Evolutionary conservation across 2,113 vertebrate species (phyloP).

Genomic region (Phalacrocorax aristotelis): DNA sequence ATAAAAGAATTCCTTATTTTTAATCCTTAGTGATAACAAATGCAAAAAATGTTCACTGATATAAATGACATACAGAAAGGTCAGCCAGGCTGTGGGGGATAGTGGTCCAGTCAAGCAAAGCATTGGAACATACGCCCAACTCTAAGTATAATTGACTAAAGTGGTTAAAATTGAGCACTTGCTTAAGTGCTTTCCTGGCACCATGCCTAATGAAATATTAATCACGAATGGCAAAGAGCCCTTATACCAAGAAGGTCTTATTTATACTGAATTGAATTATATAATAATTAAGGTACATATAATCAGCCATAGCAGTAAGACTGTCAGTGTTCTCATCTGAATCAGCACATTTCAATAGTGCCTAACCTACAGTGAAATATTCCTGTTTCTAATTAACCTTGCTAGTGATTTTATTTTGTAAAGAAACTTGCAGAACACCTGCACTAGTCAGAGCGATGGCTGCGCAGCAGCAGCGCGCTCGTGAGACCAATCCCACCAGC

Average conservation of each 20-base stretch:
- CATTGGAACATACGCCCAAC: conserved; percentile 21
- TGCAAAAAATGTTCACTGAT: not conserved
- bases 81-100: not conserved
- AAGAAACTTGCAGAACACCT: not conserved
- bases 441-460: not conserved
- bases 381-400: conserved; percentile 3
- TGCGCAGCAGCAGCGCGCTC: accelerated
- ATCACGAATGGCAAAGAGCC: conserved; percentile 51
- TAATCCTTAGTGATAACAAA: not conserved
- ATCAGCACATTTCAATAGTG: conserved; percentile 31
- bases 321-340: not conserved
- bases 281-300: conserved; percentile 36
- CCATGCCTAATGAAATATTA: conserved; percentile 62
- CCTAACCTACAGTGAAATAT: not conserved
- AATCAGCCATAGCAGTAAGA: not conserved
- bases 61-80: not conserved
- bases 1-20: not conserved
- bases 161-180: conserved; percentile 49
- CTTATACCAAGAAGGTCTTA: conserved; percentile 26
- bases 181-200: conserved; percentile 57
- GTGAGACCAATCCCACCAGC: accelerated
- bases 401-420: not conserved
- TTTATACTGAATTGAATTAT: conserved; percentile 51
- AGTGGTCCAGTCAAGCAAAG: not conserved
- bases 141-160: conserved; percentile 40